These are phyloP conservation scores for Notodonta dromedarius DNA, from an alignment of 2,888 invertebrate genomes.

Conservation along the genomic window DNA sequence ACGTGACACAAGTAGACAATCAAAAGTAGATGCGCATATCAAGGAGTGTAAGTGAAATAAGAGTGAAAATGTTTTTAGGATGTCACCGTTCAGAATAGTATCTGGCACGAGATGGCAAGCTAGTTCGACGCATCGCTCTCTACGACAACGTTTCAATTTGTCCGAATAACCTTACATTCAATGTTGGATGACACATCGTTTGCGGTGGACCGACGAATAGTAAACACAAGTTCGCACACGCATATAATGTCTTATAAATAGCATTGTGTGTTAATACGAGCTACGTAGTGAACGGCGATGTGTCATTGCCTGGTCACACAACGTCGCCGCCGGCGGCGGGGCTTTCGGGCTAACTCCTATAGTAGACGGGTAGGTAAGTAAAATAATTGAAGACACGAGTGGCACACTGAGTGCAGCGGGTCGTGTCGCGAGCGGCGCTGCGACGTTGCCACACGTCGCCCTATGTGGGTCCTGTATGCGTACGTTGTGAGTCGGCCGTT, in stretches of 20 bases:
- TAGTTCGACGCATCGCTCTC: constrained; percentile 33
- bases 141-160: constrained; percentile 61
- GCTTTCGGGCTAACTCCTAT: constrained; percentile 50
- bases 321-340: constrained; percentile 48
- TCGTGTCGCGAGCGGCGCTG: constrained; percentile 50
- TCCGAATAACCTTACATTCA: constrained; percentile 71
- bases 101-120: constrained; percentile 49
- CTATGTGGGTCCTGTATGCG: constrained; percentile 51
- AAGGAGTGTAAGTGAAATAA: constrained; percentile 10
- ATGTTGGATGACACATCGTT: constrained; percentile 78
- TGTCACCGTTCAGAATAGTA: constrained; percentile 47
- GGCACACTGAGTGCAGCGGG: constrained; percentile 58
- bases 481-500: constrained; percentile 44
- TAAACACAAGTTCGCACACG: constrained; percentile 76
- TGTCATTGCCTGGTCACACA: constrained; percentile 67
- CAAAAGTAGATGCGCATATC: background rate
- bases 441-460: constrained; percentile 71
- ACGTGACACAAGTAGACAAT: constrained; percentile 5
- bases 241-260: constrained; percentile 74
- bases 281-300: constrained; percentile 73
- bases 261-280: constrained; percentile 74
- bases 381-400: constrained; percentile 56
- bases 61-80: constrained; percentile 41
- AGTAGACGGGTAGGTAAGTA: constrained; percentile 63
- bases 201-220: constrained; percentile 73